Evolutionary conservation across 2,888 invertebrate species (phyloP).

Genomic region (Lypha dubia): DNA sequence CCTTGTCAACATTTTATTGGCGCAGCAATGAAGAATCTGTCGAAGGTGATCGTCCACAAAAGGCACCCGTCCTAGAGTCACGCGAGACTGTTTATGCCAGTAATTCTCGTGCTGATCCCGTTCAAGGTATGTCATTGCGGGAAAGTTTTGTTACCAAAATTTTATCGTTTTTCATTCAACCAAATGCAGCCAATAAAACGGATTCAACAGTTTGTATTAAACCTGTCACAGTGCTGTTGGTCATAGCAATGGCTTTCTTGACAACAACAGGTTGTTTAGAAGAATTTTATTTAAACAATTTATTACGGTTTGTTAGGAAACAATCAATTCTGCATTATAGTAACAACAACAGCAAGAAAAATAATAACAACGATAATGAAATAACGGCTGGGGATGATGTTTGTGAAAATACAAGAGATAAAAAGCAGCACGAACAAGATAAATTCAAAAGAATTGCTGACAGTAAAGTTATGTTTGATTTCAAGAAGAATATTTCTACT

Average conservation of each 20-base stretch:
- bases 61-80: conserved; percentile 88
- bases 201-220: conserved; percentile 78
- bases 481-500: conserved; percentile 57
- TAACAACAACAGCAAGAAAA: no score
- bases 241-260: conserved; percentile 76
- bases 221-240: conserved; percentile 76
- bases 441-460: conserved; percentile 16
- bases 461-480: conserved; percentile 29
- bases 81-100: conserved; percentile 86
- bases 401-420: conserved; percentile 41
- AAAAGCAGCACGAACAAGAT: conserved; percentile 19
- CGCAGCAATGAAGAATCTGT: conserved; percentile 90
- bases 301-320: conserved; percentile 27
- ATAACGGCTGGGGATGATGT: not conserved
- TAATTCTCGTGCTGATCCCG: conserved; percentile 87
- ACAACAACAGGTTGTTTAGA: conserved; percentile 75
- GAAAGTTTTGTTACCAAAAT: conserved; percentile 83
- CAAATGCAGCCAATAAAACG: conserved; percentile 82
- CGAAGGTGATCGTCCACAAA: conserved; percentile 87
- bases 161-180: conserved; percentile 83
- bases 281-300: conserved; percentile 65
- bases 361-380: conserved; percentile 5
- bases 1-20: conserved; percentile 89
- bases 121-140: conserved; percentile 86
- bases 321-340: conserved; percentile 7